Conservation (phyloP, 2,888 invertebrate species). For the Drosophila mettleri region DNA sequence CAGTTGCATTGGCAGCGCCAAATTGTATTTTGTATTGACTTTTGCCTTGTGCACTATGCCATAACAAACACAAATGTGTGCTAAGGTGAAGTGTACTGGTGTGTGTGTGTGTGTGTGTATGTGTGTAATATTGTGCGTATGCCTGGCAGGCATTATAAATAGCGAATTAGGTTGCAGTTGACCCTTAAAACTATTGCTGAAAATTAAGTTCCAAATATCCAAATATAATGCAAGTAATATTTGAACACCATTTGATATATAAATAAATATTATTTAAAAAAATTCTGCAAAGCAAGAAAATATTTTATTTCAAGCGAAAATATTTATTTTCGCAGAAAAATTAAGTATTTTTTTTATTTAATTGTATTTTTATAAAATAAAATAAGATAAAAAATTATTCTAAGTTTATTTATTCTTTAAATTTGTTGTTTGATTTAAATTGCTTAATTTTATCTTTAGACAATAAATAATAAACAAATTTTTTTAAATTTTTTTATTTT, state of each 20-base stretch:
- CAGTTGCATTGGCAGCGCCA: constrained; percentile 44
- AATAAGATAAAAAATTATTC: too few species aligned
- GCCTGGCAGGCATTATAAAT: constrained; percentile 61
- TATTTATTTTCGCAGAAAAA: too few species aligned
- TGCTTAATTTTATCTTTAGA: too few species aligned
- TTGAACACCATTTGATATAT: too few species aligned
- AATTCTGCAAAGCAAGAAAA: too few species aligned
- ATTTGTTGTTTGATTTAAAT: too few species aligned
- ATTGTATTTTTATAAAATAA: not conserved
- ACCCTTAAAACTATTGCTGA: constrained; percentile 22
- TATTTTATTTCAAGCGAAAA: too few species aligned
- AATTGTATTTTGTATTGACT: constrained; percentile 74
- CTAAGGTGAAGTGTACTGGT: constrained; percentile 17
- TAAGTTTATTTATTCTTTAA: too few species aligned
- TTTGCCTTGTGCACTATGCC: constrained; percentile 47
- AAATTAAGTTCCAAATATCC: constrained; percentile 22
- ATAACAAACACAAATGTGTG: constrained; percentile 31
- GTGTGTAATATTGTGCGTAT: constrained; percentile 7
- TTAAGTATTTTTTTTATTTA: too few species aligned
- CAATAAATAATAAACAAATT: too few species aligned
- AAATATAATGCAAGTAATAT: not conserved
- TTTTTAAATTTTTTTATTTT: too few species aligned
- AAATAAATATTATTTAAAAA: too few species aligned
- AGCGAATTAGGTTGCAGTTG: constrained; percentile 62
- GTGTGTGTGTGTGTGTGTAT: constrained; percentile 11